Evolutionary conservation across 2,888 invertebrate species (phyloP), one percentile per base, ranked within the genome.

Genomic region (Himalopsyche kuldschensis): DNA sequence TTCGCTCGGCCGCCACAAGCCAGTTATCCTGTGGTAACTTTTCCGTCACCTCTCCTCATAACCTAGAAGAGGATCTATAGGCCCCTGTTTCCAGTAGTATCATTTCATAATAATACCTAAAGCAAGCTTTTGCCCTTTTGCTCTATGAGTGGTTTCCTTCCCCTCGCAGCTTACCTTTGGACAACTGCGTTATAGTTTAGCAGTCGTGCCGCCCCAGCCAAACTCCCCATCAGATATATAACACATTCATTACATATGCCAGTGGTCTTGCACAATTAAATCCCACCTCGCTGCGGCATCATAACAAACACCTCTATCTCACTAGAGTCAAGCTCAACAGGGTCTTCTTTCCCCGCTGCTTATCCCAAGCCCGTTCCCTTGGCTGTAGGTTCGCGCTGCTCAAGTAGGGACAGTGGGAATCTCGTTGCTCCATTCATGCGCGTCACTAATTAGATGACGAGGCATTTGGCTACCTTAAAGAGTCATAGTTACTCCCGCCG

Each of bases 311-410:
- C 90, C 90, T 89, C 89, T 91, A 90, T 91, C 93, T 92, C 92
- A 93, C 92, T 93, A 93, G 92, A 93, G 93, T 94, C 92, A 93
- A 93, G 92, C 93, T 92, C 93, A 91, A 92, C 91, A 92, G 94
- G 94, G 93, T 93, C 93, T 94, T 94, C 93, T 94, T 94, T 94
- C 93, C 94, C 93, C 94, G 93, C 94, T 93, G 91, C 92, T 93
- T 92, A 90, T 92, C 90, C 92, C 92, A 93, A 92, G 92, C 93
- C 93, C 93, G 92, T 93, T 93, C 93, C 93, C 93, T 93, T 93
- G 92, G 84, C 81, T 78, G 80, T 83, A 81, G 84, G 80, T 81
- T 84, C 81, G 81, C 80, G 79, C 92, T 91, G 92, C 90, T 91
- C 92, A 91, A 91, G 91, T 90, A 92, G 91, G 92, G 91, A 92